Conservation (phyloP, 2,797 vertebrate species). For the Chrysocyon brachyurus region DNA sequence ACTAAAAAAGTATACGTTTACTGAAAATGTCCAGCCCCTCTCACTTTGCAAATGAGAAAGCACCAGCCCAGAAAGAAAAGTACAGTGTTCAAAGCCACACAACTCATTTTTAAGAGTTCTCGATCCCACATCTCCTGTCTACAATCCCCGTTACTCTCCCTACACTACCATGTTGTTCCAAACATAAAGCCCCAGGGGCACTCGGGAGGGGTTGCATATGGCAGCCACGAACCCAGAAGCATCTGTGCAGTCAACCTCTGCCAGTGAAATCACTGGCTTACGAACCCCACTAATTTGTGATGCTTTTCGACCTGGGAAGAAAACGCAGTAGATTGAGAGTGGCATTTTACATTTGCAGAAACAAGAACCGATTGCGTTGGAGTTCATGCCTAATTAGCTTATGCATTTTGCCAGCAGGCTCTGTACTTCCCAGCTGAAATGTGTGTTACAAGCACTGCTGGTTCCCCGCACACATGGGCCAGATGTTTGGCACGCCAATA, state of each 20-base stretch:
- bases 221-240: not conserved
- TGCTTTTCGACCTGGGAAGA: not conserved
- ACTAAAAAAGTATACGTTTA: not conserved
- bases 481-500: not conserved
- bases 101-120: not conserved
- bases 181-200: fast-evolving
- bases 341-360: constrained; percentile 51
- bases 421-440: not conserved
- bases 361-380: not conserved
- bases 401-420: constrained; percentile 42
- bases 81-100: not conserved
- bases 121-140: not conserved
- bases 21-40: not conserved
- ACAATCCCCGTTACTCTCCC: not conserved
- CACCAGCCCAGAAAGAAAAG: not conserved
- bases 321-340: constrained; percentile 5
- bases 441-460: not conserved
- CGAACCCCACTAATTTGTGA: not conserved
- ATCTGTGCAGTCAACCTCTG: not conserved
- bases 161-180: not conserved
- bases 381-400: constrained; percentile 51
- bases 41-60: not conserved
- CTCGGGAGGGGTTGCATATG: not conserved
- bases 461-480: not conserved
- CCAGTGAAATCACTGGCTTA: not conserved